Evolutionary conservation across 2,113 vertebrate species (phyloP).

Genomic region (Forbesichthys papilliferus): DNA sequence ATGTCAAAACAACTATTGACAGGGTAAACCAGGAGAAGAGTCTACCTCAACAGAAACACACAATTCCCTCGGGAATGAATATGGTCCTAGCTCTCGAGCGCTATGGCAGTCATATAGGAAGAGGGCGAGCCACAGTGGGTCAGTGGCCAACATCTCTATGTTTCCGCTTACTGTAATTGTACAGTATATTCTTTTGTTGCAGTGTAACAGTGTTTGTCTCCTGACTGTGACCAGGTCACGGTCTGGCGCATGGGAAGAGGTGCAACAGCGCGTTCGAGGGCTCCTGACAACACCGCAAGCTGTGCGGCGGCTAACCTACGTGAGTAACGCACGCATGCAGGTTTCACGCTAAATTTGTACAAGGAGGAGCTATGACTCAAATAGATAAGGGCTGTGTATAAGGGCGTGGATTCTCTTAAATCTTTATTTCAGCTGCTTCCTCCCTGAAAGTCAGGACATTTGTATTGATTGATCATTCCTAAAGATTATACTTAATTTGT

Average conservation of each 20-base stretch:
- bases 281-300: constrained; percentile 77
- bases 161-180: neutral
- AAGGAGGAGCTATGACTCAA: no score
- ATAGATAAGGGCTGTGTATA: no score
- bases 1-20: neutral
- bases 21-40: constrained; percentile 15
- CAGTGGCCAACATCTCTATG: neutral
- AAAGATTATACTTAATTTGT: no score
- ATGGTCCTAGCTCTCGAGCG: constrained; percentile 22
- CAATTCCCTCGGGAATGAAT: constrained; percentile 10
- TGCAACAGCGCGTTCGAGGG: constrained; percentile 74
- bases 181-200: constrained; percentile 7
- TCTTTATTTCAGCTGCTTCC: no score
- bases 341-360: no score
- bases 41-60: constrained; percentile 36
- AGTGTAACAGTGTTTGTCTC: neutral
- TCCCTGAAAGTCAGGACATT: no score
- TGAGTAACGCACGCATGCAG: constrained; percentile 52
- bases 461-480: no score
- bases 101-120: constrained; percentile 20
- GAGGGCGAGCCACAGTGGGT: constrained; percentile 31
- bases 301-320: constrained; percentile 59
- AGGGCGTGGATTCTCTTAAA: no score
- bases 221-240: constrained; percentile 28
- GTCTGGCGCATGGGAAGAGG: constrained; percentile 72